Base-by-base conservation (phyloP, 1,140 invertebrate species). In the Neodiprion pinetum region DNA sequence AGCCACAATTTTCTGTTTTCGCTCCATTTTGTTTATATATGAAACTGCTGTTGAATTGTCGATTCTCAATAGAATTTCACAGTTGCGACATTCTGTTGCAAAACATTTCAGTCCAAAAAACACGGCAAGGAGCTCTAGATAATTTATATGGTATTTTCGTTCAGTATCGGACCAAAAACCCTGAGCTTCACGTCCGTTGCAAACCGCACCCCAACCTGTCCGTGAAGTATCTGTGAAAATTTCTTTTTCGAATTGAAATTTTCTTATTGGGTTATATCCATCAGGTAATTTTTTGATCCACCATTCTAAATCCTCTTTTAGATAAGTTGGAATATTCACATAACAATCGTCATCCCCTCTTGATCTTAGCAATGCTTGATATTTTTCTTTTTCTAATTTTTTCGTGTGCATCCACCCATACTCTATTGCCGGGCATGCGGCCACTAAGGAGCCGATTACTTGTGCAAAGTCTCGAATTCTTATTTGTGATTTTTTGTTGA, bases 381-480 rank as follows among this genome's bases (percentile, higher is more conserved):
- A 14, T 21, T 17, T 17, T 11, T 1, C n/a, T 10, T 11, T 68
- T 17, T 68, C 50, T 14, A 53, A 53, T 11, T 53, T 14, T 53
- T 14, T 53, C 1, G 10, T 11, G 50, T 53, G 14, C 50, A 53
- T 9, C 14, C 10, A 14, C 10, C 50, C 50, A 53, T 53, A 53
- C 10, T 9, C 50, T 11, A 53, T 53, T 9, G 50, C 50, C 10
- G 50, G 50, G 50, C 50, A 53, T 11, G 50, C 50, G 14, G 50
- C 50, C 1, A 53, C 14, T 11, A 53, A 14, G 10, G 14, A 11
- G 14, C 65, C 49, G 28, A 48, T 70, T 14, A 49, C 48, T 70
- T 70, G 67, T 70, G 50, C 70, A 14, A 61, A 74, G 50, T 67
- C 67, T 74, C 68, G 72, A 67, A 72, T 72, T 72, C 28, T 67